These are phyloP conservation scores for Thelaira solivaga DNA, from an alignment of 2,888 invertebrate species.

Conservation along the genomic window DNA sequence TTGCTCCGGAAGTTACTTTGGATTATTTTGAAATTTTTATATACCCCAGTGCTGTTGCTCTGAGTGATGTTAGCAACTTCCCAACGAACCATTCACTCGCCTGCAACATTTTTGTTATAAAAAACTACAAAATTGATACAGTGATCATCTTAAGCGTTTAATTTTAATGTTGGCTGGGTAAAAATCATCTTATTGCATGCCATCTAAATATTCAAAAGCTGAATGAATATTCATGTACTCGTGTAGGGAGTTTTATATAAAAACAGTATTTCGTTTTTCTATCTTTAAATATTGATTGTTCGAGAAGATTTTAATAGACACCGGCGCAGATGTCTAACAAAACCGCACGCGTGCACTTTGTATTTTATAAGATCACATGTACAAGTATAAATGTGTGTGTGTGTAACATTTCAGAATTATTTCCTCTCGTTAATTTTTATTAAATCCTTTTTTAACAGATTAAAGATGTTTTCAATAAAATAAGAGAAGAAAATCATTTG, in stretches of 20 bases:
- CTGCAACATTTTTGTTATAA: too few species aligned
- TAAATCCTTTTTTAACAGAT: not conserved
- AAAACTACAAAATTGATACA: too few species aligned
- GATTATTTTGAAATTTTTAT: too few species aligned
- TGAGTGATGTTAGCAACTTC: too few species aligned
- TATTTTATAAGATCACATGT: conserved; percentile 32
- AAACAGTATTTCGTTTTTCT: conserved; percentile 23
- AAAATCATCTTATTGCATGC: not conserved
- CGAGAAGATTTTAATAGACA: conserved; percentile 44
- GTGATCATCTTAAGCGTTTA: too few species aligned
- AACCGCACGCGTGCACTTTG: conserved; percentile 62
- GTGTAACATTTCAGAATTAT: conserved; percentile 17
- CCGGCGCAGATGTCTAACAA: conserved; percentile 62
- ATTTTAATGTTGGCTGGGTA: too few species aligned
- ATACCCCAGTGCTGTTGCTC: too few species aligned
- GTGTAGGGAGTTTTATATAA: not conserved
- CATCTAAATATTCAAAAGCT: conserved; percentile 34
- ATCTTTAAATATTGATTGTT: conserved; percentile 27
- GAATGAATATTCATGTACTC: too few species aligned
- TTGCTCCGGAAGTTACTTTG: too few species aligned
- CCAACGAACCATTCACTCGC: too few species aligned
- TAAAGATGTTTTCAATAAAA: not conserved
- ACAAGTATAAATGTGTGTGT: not conserved
- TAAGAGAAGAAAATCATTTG: too few species aligned
- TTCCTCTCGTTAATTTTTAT: conserved; percentile 4